These are phyloP conservation scores for Lytechinus pictus DNA, from an alignment of 35 echinoderm and acorn worm species.

Conservation along the genomic window DNA sequence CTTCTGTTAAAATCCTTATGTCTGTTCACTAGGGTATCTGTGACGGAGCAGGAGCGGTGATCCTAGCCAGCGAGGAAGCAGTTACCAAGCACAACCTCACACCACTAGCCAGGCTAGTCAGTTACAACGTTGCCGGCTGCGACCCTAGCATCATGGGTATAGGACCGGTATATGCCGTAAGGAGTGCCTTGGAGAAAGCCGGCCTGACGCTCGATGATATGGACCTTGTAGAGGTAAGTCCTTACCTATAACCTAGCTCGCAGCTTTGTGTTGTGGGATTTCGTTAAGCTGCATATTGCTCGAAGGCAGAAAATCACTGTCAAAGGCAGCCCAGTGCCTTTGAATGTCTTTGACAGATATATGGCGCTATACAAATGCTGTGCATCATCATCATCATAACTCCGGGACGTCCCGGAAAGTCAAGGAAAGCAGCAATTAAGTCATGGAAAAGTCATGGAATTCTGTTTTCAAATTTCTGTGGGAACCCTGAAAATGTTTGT, in stretches of 20 bases:
- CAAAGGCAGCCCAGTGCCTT: no score
- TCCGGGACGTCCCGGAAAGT: no score
- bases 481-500: no score
- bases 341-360: no score
- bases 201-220: constrained; percentile 84
- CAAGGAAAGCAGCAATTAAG: no score
- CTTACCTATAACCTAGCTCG: not conserved
- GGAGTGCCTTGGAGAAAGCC: constrained; percentile 78
- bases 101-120: constrained; percentile 87
- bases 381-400: no score
- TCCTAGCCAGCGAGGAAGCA: constrained; percentile 92
- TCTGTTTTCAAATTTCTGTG: no score
- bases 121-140: constrained; percentile 88
- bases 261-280: no score
- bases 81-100: constrained; percentile 85
- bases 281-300: no score
- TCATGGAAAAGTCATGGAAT: no score
- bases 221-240: constrained; percentile 84
- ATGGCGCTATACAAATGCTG: no score
- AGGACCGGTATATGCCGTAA: constrained; percentile 82
- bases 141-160: constrained; percentile 99
- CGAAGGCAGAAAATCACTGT: no score
- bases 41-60: constrained; percentile 92
- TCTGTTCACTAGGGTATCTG: constrained; percentile 75
- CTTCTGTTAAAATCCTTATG: not conserved